Evolutionary conservation across 2,888 invertebrate species (phyloP).

Genomic region (Cataglyphis cursor): DNA sequence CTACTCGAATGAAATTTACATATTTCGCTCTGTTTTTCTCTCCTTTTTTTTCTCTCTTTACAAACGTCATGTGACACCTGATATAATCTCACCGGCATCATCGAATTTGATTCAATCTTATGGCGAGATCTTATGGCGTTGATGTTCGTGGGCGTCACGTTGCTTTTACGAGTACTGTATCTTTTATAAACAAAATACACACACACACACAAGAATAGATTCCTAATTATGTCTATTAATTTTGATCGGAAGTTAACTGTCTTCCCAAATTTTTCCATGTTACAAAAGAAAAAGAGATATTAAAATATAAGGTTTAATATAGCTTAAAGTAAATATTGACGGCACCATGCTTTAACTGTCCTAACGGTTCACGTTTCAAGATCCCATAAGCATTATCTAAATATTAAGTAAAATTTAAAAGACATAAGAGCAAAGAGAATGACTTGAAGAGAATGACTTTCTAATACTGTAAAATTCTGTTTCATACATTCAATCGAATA

Average conservation of each 20-base stretch:
- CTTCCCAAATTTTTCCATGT: neutral
- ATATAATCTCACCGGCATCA: slow-evolving; percentile 54
- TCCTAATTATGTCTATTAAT: neutral
- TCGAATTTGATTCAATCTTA: slow-evolving; percentile 55
- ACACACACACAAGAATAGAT: neutral
- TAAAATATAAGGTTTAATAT: neutral
- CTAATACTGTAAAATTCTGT: neutral
- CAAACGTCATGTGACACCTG: slow-evolving; percentile 61
- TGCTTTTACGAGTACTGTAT: neutral
- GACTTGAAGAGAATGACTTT: neutral
- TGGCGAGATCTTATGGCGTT: slow-evolving; percentile 8
- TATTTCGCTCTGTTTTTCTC: slow-evolving; percentile 27
- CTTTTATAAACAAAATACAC: neutral
- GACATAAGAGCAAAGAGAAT: neutral
- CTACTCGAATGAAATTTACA: slow-evolving; percentile 35
- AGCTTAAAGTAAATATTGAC: slow-evolving; percentile 7
- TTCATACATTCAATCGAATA: neutral
- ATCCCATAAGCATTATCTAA: neutral
- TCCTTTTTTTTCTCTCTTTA: neutral
- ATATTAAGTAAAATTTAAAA: slow-evolving; percentile 15
- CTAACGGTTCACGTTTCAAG: neutral
- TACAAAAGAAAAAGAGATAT: neutral
- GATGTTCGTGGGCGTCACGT: neutral
- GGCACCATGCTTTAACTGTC: neutral
- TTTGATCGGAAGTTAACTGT: neutral